Evolutionary conservation across 2,888 invertebrate genomes (phyloP), one percentile per base, ranked within the genome.

Genomic region (Dioctria linearis): DNA sequence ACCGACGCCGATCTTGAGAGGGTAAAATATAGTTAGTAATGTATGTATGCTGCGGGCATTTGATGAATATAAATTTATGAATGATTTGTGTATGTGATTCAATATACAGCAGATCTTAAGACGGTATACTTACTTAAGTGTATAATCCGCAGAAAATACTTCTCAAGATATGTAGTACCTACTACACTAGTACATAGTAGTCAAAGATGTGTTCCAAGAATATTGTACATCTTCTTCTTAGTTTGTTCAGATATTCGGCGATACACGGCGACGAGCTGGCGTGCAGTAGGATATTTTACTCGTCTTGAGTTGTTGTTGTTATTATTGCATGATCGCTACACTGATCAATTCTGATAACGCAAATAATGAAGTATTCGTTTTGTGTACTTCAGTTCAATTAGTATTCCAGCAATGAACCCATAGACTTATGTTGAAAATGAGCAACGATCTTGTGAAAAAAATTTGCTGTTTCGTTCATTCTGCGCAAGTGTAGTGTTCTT

Each of bases 311-410:
- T 66, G 66, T 66, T 67, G 67, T 71, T 71, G 54, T 51, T 71
- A 25, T 25, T 25, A 43, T 43, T 46, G 54, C 42, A 43, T 25
- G 46, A 67, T 42, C 25, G 46, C 43, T 59, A 25, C 37, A 43
- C 54, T 71, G 71, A 71, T 71, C 71, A 71, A 11, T 54, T 43
- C 71, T 43, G 71, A 71, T 71, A 71, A n/a, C 54, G 37, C 51
- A 71, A 71, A 54, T 67, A 42, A 67, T 71, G 71, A 71, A 71
- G n/a, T 71, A 71, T 71, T 71, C 71, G 71, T 71, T 71, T 71
- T 71, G 78, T 80, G 78, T 71, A 59, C 78, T 78, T 65, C 40
- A 79, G 63, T 69, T 49, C 75, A 81, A 81, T 81, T 81, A 81
- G 79, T 81, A 81, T 81, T 81, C 81, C 71, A 75, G 75, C 63